A percentile compares a stretch with the other conserved stretches of the same genome.
Conservation (phyloP, 2,797 vertebrate genomes). For the Halcyon chelicuti region DNA sequence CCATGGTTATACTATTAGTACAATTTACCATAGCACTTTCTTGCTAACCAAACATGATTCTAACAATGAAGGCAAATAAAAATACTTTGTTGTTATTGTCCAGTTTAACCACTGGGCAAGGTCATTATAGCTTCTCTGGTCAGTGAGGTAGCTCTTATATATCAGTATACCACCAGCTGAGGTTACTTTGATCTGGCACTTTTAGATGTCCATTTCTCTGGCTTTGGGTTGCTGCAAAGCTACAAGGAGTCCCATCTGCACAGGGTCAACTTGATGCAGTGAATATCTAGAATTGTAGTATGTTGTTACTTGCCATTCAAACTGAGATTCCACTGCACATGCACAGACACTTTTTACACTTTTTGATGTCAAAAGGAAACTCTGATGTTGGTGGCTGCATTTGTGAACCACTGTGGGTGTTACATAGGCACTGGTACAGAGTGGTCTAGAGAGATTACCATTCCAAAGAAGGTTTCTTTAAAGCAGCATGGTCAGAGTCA, state of each 20-base stretch:
- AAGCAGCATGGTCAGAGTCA: not conserved
- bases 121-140: not conserved
- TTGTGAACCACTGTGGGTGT: not conserved
- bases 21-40: not conserved
- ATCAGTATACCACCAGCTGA: not conserved
- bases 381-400: not conserved
- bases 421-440: not conserved
- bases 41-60: not conserved
- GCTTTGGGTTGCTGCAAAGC: not conserved
- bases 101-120: not conserved
- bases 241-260: not conserved
- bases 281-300: not conserved
- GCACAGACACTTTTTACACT: too few species aligned
- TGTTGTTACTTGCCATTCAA: not conserved
- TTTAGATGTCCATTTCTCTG: not conserved
- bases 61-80: not conserved
- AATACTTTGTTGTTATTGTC: not conserved
- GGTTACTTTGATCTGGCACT: not conserved
- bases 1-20: not conserved
- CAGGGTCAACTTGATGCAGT: not conserved
- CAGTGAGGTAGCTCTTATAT: not conserved
- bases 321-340: not conserved
- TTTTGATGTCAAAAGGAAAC: not conserved
- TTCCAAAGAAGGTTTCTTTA: not conserved
- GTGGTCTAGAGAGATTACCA: not conserved